Conservation (phyloP, 64 coral and sea anemone genomes). For the Anthopleura sola region DNA sequence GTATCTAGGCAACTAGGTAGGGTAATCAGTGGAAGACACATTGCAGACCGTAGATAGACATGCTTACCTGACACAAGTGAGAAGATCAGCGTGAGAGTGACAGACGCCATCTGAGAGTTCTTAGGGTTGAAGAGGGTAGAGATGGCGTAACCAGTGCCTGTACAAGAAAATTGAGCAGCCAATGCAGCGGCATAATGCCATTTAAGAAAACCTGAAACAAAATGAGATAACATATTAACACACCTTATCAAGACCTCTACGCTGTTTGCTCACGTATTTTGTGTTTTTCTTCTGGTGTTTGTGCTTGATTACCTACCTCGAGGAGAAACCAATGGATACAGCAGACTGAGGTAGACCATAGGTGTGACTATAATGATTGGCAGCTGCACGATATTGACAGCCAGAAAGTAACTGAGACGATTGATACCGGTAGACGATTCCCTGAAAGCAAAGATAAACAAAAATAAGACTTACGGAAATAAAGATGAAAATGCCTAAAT, state of each 20-base stretch:
- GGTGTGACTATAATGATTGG: constrained; percentile 66
- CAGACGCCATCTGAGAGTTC: constrained; percentile 88
- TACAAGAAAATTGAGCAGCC: constrained; percentile 59
- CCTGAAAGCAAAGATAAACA: constrained; percentile 14
- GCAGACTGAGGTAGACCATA: constrained; percentile 54
- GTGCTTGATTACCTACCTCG: constrained; percentile 41
- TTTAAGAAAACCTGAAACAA: too few species aligned
- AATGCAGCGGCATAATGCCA: constrained; percentile 67
- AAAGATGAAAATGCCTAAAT: too few species aligned
- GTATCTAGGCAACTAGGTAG: too few species aligned
- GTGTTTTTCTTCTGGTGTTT: too few species aligned
- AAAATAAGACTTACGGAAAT: not conserved
- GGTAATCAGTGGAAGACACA: not conserved
- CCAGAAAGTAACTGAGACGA: constrained; percentile 66
- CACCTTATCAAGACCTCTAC: too few species aligned
- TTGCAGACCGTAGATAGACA: too few species aligned
- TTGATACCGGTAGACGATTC: constrained; percentile 63
- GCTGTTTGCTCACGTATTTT: too few species aligned
- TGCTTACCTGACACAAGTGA: constrained; percentile 58
- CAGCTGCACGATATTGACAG: constrained; percentile 58
- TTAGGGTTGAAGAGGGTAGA: constrained; percentile 86
- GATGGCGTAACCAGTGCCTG: constrained; percentile 66
- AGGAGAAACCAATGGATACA: constrained; percentile 57
- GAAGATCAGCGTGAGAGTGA: constrained; percentile 51
- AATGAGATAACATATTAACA: too few species aligned